A percentile compares a stretch with the other conserved stretches of the same genome.
These are phyloP conservation scores for Cheilosia scutellata DNA, from an alignment of 2,888 invertebrate species.

Conservation along the genomic window DNA sequence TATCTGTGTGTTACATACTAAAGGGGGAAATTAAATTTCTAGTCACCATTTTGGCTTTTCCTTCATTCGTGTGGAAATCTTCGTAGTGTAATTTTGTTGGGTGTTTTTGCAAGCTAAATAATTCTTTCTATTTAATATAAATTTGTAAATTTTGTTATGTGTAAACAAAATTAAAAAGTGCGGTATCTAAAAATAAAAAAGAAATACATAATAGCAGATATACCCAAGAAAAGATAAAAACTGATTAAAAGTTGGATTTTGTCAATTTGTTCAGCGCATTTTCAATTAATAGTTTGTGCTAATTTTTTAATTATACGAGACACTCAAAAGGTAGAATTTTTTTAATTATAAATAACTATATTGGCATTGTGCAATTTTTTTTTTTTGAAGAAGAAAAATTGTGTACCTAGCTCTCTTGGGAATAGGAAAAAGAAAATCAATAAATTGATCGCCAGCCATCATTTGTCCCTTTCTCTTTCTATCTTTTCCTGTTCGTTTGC, in stretches of 20 bases:
- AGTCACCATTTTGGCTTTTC: constrained; percentile 64
- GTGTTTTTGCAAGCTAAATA: constrained; percentile 44
- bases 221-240: neutral
- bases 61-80: constrained; percentile 74
- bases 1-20: constrained; percentile 10
- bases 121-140: constrained; percentile 54
- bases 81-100: constrained; percentile 69
- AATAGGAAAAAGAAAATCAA: constrained; percentile 72
- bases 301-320: constrained; percentile 6
- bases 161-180: constrained; percentile 42
- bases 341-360: constrained; percentile 3
- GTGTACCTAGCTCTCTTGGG: constrained; percentile 63
- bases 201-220: neutral
- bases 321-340: constrained; percentile 10
- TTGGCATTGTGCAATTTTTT: constrained; percentile 65
- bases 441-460: constrained; percentile 77
- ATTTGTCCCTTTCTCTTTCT: constrained; percentile 67
- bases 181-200: constrained; percentile 1
- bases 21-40: constrained; percentile 56
- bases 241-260: neutral
- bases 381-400: constrained; percentile 53
- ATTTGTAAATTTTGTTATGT: constrained; percentile 40
- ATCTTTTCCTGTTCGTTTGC: constrained; percentile 33
- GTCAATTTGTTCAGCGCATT: neutral
- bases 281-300: neutral